Evolutionary conservation across 2,797 vertebrate genomes (phyloP).

Genomic region (Liasis olivaceus): DNA sequence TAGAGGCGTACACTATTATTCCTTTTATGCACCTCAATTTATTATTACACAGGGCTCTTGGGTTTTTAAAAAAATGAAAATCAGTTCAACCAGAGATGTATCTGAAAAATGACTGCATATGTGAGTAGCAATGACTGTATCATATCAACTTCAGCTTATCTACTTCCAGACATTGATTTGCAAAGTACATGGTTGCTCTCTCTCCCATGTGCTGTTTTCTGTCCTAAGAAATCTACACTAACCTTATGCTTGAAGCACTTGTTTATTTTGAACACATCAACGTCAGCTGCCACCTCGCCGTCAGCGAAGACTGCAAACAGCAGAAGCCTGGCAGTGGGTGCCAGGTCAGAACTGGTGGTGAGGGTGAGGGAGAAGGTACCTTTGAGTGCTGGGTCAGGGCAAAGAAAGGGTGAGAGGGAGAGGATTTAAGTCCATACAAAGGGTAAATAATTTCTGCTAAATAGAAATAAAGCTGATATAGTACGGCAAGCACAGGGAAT

Average conservation of each 20-base stretch:
- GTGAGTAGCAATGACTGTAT: background rate
- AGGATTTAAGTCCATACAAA: background rate
- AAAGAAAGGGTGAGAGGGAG: background rate
- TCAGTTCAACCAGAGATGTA: background rate
- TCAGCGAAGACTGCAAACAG: slow-evolving; percentile 60
- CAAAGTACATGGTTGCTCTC: background rate
- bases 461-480: background rate
- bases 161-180: background rate
- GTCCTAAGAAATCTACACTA: background rate
- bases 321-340: slow-evolving; percentile 62
- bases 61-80: too few relatives aligned
- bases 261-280: slow-evolving; percentile 61
- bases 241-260: slow-evolving; percentile 71
- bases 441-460: background rate
- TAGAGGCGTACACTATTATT: background rate
- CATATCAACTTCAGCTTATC: background rate
- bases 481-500: background rate
- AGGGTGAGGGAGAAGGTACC: slow-evolving; percentile 63
- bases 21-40: background rate
- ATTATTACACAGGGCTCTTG: background rate
- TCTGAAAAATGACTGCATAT: background rate
- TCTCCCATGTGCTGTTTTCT: background rate
- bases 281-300: slow-evolving; percentile 67
- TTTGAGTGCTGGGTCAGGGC: slow-evolving; percentile 47
- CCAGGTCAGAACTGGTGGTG: slow-evolving; percentile 58